phyloP scores from a whole-genome alignment of 2,797 vertebrate genomes.

The Sebastiscus albofasciatus region DNA sequence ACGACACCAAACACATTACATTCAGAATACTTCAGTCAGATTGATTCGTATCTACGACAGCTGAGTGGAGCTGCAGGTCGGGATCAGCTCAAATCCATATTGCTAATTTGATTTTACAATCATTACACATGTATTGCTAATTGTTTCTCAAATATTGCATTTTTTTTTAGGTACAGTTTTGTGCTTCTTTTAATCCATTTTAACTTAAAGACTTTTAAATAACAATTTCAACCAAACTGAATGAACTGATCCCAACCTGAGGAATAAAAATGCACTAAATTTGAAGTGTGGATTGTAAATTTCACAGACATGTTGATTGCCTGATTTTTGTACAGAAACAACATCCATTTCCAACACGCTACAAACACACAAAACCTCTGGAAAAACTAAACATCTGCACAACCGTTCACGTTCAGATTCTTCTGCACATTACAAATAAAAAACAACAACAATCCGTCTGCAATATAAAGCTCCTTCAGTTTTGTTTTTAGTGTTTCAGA shows the following conservation, averaged over 20 bases:
- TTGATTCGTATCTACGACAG: neutral
- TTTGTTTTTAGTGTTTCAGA: neutral
- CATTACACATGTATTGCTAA: constrained; percentile 13
- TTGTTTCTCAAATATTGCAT: neutral
- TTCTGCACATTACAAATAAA: constrained; percentile 3
- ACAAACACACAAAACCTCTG: constrained; percentile 23
- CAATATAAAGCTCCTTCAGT: constrained; percentile 9
- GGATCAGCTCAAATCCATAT: neutral
- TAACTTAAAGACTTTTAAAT: neutral
- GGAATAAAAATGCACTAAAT: neutral
- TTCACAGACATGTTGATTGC: neutral
- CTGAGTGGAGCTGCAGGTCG: neutral
- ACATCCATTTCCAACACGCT: constrained; percentile 8
- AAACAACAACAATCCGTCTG: constrained; percentile 30
- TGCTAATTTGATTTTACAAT: constrained; percentile 3
- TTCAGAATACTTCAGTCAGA: constrained; percentile 52
- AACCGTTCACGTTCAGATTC: constrained; percentile 18
- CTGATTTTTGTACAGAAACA: constrained; percentile 12
- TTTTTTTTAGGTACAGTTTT: constrained; percentile 1
- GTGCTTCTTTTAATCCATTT: constrained; percentile 38
- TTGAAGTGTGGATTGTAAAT: neutral
- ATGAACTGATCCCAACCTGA: constrained; percentile 12
- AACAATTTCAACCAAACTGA: neutral
- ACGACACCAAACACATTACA: constrained; percentile 58
- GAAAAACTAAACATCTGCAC: constrained; percentile 18